Evolutionary conservation across 2,888 invertebrate genomes (phyloP).

Genomic region (Agonopterix arenella): DNA sequence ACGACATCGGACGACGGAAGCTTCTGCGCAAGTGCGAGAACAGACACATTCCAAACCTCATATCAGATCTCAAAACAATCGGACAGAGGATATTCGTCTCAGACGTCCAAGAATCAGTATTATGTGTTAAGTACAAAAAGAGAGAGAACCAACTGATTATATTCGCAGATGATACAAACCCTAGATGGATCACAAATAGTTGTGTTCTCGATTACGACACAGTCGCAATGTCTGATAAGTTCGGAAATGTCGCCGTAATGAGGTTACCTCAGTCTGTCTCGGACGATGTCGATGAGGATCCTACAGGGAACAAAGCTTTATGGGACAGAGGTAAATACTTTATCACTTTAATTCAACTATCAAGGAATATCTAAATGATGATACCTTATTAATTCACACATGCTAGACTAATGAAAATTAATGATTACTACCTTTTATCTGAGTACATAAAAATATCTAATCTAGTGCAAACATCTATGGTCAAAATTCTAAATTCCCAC

Average conservation of each 20-base stretch:
- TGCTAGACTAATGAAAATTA: conserved; percentile 74
- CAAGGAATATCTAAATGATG: conserved; percentile 36
- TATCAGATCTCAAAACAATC: conserved; percentile 94
- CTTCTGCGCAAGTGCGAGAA: conserved; percentile 98
- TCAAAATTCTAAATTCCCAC: not conserved
- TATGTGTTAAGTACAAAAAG: conserved; percentile 95
- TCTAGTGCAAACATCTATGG: not conserved
- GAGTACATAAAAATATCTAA: conserved; percentile 14
- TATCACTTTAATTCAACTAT: not conserved
- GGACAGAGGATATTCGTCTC: conserved; percentile 96
- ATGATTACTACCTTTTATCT: conserved; percentile 57
- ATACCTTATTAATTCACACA: conserved; percentile 56
- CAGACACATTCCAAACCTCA: conserved; percentile 95
- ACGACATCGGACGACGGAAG: conserved; percentile 96
- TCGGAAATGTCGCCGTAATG: conserved; percentile 96
- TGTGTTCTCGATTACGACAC: conserved; percentile 97
- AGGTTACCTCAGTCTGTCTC: conserved; percentile 93
- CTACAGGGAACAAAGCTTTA: conserved; percentile 97
- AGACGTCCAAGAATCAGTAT: conserved; percentile 98
- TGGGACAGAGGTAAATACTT: conserved; percentile 86
- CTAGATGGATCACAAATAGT: conserved; percentile 95
- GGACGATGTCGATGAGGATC: conserved; percentile 99
- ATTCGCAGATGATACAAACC: conserved; percentile 98
- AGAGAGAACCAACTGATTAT: conserved; percentile 98
- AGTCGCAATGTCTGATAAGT: conserved; percentile 97